Evolutionary conservation across 37 sponge, comb jelly and placozoan genomes (phyloP).

Genomic region (Chondrosia reniformis): DNA sequence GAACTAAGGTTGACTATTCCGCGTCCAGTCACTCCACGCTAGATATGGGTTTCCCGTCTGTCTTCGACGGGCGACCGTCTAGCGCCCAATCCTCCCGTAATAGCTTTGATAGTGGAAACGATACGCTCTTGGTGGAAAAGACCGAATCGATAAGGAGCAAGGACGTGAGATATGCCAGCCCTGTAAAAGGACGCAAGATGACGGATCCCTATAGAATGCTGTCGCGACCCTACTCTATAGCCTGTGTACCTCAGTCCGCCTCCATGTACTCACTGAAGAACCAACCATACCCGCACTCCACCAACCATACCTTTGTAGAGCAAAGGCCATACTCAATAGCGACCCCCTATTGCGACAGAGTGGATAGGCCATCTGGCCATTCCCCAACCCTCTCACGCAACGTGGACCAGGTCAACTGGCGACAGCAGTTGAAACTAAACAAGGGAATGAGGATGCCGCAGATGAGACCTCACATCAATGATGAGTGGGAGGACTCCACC

Average conservation of each 20-base stretch:
- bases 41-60: not conserved
- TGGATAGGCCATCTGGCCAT: not conserved
- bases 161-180: not conserved
- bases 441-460: not conserved
- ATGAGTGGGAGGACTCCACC: constrained; percentile 51
- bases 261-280: constrained; percentile 18
- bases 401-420: not conserved
- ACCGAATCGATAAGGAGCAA: not conserved
- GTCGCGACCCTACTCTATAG: not conserved
- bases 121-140: not conserved
- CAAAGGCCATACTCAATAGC: constrained; percentile 12
- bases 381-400: not conserved
- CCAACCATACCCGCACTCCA: too few species aligned
- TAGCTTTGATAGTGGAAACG: not conserved
- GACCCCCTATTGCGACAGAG: not conserved
- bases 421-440: constrained; percentile 2
- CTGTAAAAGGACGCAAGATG: not conserved
- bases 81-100: not conserved
- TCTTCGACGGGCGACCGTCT: too few species aligned
- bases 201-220: too few species aligned
- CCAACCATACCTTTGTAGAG: not conserved
- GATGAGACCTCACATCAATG: not conserved
- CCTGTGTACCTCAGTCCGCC: not conserved
- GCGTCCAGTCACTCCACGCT: not conserved
- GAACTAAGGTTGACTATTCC: not conserved